Conservation (phyloP, 2,888 invertebrate species). For the Alloplasta piceator region DNA sequence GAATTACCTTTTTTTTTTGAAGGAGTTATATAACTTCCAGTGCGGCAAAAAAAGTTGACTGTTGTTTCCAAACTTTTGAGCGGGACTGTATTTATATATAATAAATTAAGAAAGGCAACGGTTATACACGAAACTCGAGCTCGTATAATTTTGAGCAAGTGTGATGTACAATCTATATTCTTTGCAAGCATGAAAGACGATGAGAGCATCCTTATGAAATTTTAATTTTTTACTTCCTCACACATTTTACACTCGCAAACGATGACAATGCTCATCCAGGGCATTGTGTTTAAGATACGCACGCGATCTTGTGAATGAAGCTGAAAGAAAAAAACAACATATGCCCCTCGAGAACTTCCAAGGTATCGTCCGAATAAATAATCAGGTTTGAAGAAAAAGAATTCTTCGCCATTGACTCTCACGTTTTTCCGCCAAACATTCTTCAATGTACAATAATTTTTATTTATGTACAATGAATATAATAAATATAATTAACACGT, state of each 20-base stretch:
- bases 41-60: no score
- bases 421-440: constrained; percentile 1
- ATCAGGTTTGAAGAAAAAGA: neutral
- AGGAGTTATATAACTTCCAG: no score
- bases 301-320: constrained; percentile 17
- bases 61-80: no score
- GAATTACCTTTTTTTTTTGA: no score
- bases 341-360: constrained; percentile 38
- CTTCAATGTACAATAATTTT: no score
- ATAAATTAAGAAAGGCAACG: neutral
- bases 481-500: no score
- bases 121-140: constrained; percentile 5
- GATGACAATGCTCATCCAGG: constrained; percentile 25
- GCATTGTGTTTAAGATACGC: constrained; percentile 44
- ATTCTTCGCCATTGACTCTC: constrained; percentile 18
- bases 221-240: constrained; percentile 35
- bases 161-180: constrained; percentile 30
- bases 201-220: constrained; percentile 49
- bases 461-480: no score
- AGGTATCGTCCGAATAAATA: constrained; percentile 11
- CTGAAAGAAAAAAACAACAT: constrained; percentile 9
- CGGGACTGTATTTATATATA: no score
- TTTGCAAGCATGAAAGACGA: constrained; percentile 1
- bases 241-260: constrained; percentile 14
- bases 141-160: constrained; percentile 1